Base-by-base conservation (phyloP, 1,140 invertebrate species). In the Tyrophagus putrescentiae region DNA sequence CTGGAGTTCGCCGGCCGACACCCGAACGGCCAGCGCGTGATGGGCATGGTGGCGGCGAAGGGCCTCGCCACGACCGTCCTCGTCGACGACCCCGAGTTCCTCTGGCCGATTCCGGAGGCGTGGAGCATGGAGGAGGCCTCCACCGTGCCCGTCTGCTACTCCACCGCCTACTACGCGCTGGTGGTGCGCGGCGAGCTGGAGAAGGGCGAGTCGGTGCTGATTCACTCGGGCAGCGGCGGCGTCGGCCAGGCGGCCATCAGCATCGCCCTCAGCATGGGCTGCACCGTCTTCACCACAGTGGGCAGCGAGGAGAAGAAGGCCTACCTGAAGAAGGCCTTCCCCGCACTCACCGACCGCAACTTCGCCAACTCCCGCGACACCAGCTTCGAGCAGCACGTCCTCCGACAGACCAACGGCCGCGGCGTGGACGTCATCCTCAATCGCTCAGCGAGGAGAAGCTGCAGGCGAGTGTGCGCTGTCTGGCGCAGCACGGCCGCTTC, bases 221-320 rank as follows among this genome's bases (percentile, higher is more conserved):
- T 98, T 64, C 93, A 98, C 70, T 88, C 92, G 85, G 93, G 93
- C 63, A 84, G 86, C 65, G 93, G 92, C 65, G 92, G 91, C 66
- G 90, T 96, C 27, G 92, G 92, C 11, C 88, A 93, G 75, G 91
- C 91, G 6, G 88, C 90, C 62, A 95, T 96, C 66, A 77, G 87
- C 5, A 88, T 98, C 67, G 88, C 89, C 31, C 74, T 96, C 7
- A 80, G 84, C 68, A 80, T 84, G 73, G 86, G 86, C 18, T 84
- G 87, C 71, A 84, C 84, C 5, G 76, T 93, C 0, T 93, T 80
- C 71, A 90, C 87, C 1, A 93, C 89, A 54, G 93, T 61, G 16
- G 70, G 76, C 21, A 72, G 72, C 0, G 41, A 68, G 48, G 72
- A 75, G 56, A 79, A 78, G 63, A 68, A 69, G 60, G 67, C 74